Base-by-base conservation (phyloP, 2,113 vertebrate genomes). In the Gallinago jamesoni region DNA sequence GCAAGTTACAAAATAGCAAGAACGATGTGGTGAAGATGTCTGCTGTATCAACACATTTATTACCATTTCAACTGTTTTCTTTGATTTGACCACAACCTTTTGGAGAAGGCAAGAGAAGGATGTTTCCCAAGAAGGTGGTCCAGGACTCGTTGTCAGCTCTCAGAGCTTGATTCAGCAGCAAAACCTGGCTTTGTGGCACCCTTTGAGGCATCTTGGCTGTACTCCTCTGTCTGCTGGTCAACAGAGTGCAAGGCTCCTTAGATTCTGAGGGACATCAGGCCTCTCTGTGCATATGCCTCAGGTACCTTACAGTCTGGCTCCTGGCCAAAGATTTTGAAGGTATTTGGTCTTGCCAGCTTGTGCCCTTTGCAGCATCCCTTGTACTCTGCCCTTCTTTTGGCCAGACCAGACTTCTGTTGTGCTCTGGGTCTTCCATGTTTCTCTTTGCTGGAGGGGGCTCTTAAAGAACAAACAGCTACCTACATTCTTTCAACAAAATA, bases 121-220 rank as follows among this genome's bases (percentile, higher is more conserved):
- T 9, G 1, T 77, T 55, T 57, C 35, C 63, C 39, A 18, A 31
- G 41, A 22, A 50, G 13, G 0, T 0, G 3, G 15, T 19, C 59
- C 17, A 20, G 24, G 59, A 19, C 45, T 82, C 9, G 0, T 14
- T 62, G 16, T 41, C 37, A 45, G 21, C 27, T 84, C 37, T 66
- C 24, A n/a, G 63, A 90, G 15, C 18, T 39, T 21, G 14, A 66
- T 37, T 81, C 59, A 86, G 22, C 12, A 53, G 43, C 33, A 9
- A 77, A 2, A 33, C 9, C 14, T 27, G 30, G 5, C 2, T 35
- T 35, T 0, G 0, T 57, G 16, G 14, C 1, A 3, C 50, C 7
- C 35, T 81, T 73, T 60, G 63, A 69, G 14, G 5, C 27, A 4
- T 48, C 43, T 85, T 53, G 28, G 4, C 14, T 75, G 18, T 72